Percentiles rank a stretch among this genome's conserved stretches.
Conservation (phyloP, 2,797 vertebrate species). For the Ptychobarbus kaznakovi region DNA sequence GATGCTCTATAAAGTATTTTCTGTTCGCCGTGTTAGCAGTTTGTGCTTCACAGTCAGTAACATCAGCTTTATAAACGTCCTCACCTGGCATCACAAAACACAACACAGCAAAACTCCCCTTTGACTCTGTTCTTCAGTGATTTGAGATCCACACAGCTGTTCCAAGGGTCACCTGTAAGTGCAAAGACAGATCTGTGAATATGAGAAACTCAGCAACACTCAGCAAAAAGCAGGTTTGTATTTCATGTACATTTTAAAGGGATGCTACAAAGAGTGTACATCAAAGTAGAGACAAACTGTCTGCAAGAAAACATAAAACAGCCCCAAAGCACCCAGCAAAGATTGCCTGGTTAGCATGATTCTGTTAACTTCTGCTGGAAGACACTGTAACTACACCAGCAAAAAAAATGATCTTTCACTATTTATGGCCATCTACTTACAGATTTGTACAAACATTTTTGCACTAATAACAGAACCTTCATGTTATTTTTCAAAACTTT, state of each 20-base stretch:
- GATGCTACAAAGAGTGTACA: neutral
- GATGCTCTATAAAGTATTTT: constrained; percentile 45
- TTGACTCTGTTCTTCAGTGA: constrained; percentile 7
- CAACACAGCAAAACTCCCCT: constrained; percentile 34
- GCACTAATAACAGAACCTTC: too few species aligned
- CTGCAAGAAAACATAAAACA: neutral
- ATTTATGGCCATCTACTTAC: neutral
- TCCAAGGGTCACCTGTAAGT: constrained; percentile 50
- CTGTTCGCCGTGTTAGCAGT: constrained; percentile 36
- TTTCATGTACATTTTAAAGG: neutral
- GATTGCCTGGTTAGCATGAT: neutral
- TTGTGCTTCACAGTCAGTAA: constrained; percentile 19
- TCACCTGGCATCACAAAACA: constrained; percentile 37
- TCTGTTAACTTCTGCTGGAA: neutral
- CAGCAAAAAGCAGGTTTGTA: constrained; percentile 24
- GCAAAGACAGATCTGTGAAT: constrained; percentile 51
- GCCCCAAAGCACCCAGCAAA: neutral
- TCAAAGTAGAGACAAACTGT: constrained; percentile 28
- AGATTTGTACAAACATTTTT: too few species aligned
- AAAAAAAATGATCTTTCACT: neutral
- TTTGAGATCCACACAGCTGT: constrained; percentile 21
- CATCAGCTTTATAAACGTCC: constrained; percentile 3
- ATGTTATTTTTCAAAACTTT: too few species aligned
- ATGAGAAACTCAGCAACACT: constrained; percentile 46
- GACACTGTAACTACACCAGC: neutral